Base-by-base conservation (phyloP, 2,888 invertebrate genomes). In the Ormyrus thymus region DNA sequence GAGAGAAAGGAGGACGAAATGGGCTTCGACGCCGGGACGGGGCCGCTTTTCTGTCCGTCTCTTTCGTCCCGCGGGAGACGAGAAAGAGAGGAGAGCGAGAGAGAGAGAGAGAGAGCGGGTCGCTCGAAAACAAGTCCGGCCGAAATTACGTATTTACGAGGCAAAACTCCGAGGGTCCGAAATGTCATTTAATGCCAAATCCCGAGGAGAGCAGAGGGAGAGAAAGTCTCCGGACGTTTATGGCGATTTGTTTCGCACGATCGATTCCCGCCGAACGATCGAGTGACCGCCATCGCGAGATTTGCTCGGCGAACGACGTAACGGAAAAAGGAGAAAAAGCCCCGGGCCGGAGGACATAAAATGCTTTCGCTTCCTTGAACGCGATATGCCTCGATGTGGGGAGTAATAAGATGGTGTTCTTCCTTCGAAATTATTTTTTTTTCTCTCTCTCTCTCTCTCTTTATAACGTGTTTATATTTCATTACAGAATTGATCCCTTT, bases 201-300 rank as follows among this genome's bases (percentile, higher is more conserved):
- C 78, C 62, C 53, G 55, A 64, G 56, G 43, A 59, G 55, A 53
- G 69, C 48, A 29, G 50, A 59, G 8, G 13, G 46, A 15, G 46
- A 58, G 15, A 13, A 15, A 3, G 13, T 13, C 55, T 55, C 8
- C 29, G 58, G 58, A 13, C 61, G 73, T 46, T 69, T 76, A 70
- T 74, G 64, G 73, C 79, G 72, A 78, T 79, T 82, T 76, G 78
- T 83, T 83, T 77, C 82, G 80, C 73, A 77, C 76, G 79, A 80
- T 81, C 80, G 66, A 76, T 66, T 73, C 62, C 29, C 72, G 56
- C 66, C 29, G 61, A 72, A 61, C 66, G 71, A 75, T 68, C 61
- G 66, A 72, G 13, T 29, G 65, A 29, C 29, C 29, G 29, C 29
- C 74, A 56, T 56, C 50, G 59, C 59, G 68, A 74, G 56, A 74